Base-by-base conservation (phyloP, 1,140 invertebrate species). In the Asobara japonica region DNA sequence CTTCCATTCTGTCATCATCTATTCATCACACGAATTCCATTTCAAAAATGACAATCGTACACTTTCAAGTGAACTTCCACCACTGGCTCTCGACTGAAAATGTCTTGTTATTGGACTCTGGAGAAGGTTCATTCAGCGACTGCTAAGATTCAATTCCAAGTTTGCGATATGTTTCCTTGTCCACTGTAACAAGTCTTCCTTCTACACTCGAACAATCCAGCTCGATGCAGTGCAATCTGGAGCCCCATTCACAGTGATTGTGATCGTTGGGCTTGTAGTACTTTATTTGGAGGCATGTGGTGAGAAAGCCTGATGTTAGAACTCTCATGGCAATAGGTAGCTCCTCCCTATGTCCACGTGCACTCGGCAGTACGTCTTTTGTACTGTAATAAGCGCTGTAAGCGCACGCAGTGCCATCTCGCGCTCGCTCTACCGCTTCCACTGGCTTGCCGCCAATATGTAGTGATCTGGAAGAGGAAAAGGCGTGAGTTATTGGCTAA, bases 221-320 rank as follows among this genome's bases (percentile, higher is more conserved):
- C 68, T 90, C 89, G 74, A 90, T 89, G 74, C 88, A 89, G 74
- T 90, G 88, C 6, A 90, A 78, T n/a, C 84, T 80, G 3, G 85
- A 88, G 30, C 89, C 89, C 88, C 88, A 90, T 22, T 89, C 88
- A 65, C 88, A 89, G 74, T 90, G 89, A 13, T 88, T 88, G 20
- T 84, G 85, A 67, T 90, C 88, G 16, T 85, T 85, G 4, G 78
- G 56, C 66, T 88, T 87, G 77, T 90, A 91, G 64, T 89, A 89
- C 77, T 91, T 91, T 61, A 89, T 88, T 72, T 91, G 90, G 60
- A 90, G 80, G 64, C 86, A 84, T 30, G 89, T 87, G 11, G 85
- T 86, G 71, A 90, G 78, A 56, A 85, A 86, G 31, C 88, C 86
- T 5, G 88, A 87, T 8, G 86, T 87, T 8, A 83, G 73, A 1